phyloP scores from a whole-genome alignment of 2,797 vertebrate species.

The Semotilus atromaculatus region DNA sequence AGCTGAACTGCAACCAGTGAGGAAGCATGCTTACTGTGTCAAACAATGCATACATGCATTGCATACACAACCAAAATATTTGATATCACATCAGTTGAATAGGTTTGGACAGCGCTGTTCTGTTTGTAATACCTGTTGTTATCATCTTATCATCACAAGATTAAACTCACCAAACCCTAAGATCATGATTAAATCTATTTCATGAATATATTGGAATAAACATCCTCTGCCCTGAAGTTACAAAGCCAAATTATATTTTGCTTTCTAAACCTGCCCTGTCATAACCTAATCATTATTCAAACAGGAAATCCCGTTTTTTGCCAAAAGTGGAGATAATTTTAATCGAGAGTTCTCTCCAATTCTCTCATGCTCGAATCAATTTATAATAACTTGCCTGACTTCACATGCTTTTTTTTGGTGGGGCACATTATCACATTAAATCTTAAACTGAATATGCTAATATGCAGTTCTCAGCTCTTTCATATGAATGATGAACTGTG shows the following conservation, averaged over 20 bases:
- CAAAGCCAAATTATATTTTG: not conserved
- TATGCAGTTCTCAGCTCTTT: conserved; percentile 17
- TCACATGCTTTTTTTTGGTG: not conserved
- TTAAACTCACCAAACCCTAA: conserved; percentile 1
- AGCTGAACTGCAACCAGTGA: not conserved
- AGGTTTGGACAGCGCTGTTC: not conserved
- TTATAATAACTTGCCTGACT: conserved; percentile 26
- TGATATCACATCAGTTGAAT: not conserved
- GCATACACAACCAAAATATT: not conserved
- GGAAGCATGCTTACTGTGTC: too few relatives aligned
- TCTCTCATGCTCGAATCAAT: not conserved
- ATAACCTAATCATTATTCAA: conserved; percentile 12
- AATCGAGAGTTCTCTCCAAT: not conserved
- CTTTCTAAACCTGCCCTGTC: not conserved
- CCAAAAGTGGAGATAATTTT: not conserved
- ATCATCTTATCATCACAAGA: not conserved
- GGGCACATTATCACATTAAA: conserved; percentile 11
- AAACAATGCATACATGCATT: not conserved
- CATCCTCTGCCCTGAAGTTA: not conserved
- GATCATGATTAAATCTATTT: not conserved
- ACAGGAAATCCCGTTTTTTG: not conserved
- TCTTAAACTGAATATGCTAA: conserved; percentile 29
- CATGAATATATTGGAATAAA: not conserved
- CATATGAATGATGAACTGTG: not conserved
- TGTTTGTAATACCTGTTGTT: not conserved